Percentiles rank a stretch among this genome's conserved stretches.
These are phyloP conservation scores for Apis dorsata DNA, from an alignment of 1,140 invertebrate species.

Conservation along the genomic window DNA sequence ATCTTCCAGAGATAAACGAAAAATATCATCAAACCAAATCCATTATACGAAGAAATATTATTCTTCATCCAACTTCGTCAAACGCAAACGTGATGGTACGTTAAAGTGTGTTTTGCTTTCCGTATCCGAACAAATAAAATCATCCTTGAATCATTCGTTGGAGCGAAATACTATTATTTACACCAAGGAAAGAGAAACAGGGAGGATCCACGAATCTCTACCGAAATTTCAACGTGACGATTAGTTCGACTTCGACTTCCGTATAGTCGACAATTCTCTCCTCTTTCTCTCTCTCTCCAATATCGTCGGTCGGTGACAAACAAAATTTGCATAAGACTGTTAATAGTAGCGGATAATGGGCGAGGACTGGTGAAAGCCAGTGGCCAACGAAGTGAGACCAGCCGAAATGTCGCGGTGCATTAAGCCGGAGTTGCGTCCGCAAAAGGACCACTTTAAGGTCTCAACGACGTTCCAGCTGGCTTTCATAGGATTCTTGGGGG, in stretches of 20 bases:
- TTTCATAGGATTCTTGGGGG: constrained; percentile 5
- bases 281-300: too few relatives aligned
- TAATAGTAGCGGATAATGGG: constrained; percentile 61
- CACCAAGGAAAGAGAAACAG: not conserved
- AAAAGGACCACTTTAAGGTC: constrained; percentile 47
- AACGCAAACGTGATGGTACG: too few relatives aligned
- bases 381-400: constrained; percentile 32
- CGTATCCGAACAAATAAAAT: too few relatives aligned
- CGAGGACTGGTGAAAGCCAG: constrained; percentile 2
- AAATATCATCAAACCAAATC: too few relatives aligned
- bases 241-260: not conserved
- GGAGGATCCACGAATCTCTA: not conserved
- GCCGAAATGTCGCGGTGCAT: constrained; percentile 21
- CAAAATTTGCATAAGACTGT: constrained; percentile 65
- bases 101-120: too few relatives aligned
- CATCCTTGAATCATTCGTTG: too few relatives aligned
- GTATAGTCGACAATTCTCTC: not conserved
- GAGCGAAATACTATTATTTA: not conserved
- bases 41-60: too few relatives aligned
- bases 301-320: constrained; percentile 43
- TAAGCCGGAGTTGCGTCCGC: constrained; percentile 14
- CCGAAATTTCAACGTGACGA: not conserved
- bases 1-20: too few relatives aligned
- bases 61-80: too few relatives aligned
- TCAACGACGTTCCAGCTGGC: constrained; percentile 12